phyloP scores from a whole-genome alignment of 2,797 vertebrate genomes.

The Vipera ursinii region DNA sequence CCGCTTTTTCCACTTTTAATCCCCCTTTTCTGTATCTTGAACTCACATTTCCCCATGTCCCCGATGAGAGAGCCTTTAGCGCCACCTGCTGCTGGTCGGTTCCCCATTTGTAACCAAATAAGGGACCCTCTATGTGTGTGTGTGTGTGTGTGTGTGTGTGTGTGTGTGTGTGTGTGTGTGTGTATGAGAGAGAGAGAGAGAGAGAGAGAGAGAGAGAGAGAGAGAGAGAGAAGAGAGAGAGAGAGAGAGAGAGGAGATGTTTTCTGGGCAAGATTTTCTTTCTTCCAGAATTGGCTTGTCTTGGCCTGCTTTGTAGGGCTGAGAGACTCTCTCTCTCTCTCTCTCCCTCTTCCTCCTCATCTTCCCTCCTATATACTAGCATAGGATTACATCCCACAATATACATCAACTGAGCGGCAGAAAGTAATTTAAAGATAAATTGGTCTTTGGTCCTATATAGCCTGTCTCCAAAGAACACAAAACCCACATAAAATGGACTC shows the following conservation, averaged over 20 bases:
- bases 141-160: no score
- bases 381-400: background rate
- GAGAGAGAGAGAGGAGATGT: background rate
- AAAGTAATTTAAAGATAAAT: background rate
- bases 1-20: background rate
- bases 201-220: no score
- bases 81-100: constrained; percentile 2
- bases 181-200: no score
- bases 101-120: background rate
- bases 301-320: background rate
- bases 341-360: no score
- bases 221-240: no score
- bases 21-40: no score
- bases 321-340: no score
- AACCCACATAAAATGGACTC: background rate
- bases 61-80: background rate
- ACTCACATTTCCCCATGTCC: accelerated
- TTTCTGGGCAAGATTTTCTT: background rate
- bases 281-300: background rate
- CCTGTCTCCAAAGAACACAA: background rate
- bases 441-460: background rate
- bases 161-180: no score
- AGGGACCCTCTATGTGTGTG: background rate
- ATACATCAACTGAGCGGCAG: background rate
- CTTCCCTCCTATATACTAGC: background rate